Evolutionary conservation across 1,140 invertebrate species (phyloP), one percentile per base, ranked within the genome.

Genomic region (Sitophilus oryzae): DNA sequence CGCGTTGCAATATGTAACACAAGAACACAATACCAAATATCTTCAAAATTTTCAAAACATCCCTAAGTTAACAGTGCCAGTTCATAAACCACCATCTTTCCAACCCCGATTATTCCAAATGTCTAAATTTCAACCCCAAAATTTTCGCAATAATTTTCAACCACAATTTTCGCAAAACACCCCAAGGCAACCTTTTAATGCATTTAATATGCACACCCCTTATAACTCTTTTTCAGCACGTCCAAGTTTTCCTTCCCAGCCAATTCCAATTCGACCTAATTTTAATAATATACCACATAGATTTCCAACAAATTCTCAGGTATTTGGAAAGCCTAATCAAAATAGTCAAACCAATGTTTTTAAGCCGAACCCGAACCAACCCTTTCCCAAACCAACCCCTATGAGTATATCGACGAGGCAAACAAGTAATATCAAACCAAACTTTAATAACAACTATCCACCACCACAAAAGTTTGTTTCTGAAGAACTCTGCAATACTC

Each of bases 331-430:
- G 18, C 44, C n/a, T 14, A n/a, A n/a, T n/a, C n/a, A n/a, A n/a
- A 41, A 44, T 14, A n/a, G 11, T 35, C 0, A 36, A 46, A 21
- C 18, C 44, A 58, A 58, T 22, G 30, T 46, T 22, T 54, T 47
- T 21, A 54, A 30, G 42, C 35, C 50, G 23, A 54, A 54, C 48
- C 44, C 22, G 35, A 53, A 54, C 18, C 6, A 21, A 35, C 44
- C 11, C 5, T 47, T 54, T 47, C 21, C 44, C 14, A 34, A 15
- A 37, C 42, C 56, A 10, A 20, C 30, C 3, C 50, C 49, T n/a
- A 58, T 58, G 56, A 56, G 52, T 55, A 30, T 36, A 2, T 42
- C 46, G 6, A 56, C 30, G 20, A 14, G 48, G 20, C 23, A 42
- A 14, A 52, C 36, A 8, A 15, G n/a, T n/a, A n/a, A n/a, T n/a